Base-by-base conservation (phyloP, 2,797 vertebrate species). In the Leucoraja ocellata region DNA sequence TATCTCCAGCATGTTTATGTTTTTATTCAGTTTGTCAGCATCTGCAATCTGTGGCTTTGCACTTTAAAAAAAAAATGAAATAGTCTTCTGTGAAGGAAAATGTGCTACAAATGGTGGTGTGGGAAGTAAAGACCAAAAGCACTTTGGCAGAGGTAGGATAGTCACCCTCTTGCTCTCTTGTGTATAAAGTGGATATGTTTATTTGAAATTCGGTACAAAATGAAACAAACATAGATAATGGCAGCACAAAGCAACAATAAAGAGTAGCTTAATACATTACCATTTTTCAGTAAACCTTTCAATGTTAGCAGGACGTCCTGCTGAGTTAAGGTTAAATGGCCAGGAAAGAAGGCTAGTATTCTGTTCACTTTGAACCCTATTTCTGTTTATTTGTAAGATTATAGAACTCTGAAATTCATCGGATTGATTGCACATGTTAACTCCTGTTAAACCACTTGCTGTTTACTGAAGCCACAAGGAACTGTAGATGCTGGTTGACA, bases 161-260 rank as follows among this genome's bases (percentile, higher is more conserved):
- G 84, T 25, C 11, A 13, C 36, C 81, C 25, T 84, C 54, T 58
- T 4, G 18, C 25, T 32, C 32, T 63, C 61, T 65, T 88, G 61
- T 68, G 14, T 18, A 36, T 32, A 36, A 21, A 84, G 61, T 91
- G 21, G 58, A 36, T 32, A 36, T 9, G 9, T 74, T 74, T 91
- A 84, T 61, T 74, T 92, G 18, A 92, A 54, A 76, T 46, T 71
- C 16, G 76, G 71, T 91, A 76, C 46, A 92, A 76, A 76, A 76
- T 23, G 73, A 46, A 71, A 32, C 32, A 91, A 23, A 3, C 6
- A 36, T 68, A 88, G 18, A 65, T 88, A 2, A 83, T 21, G 68
- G 36, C 74, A 54, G 36, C 36, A 91, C 46, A 91, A 91, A 46
- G 74, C 90, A 74, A 8, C 23, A 88, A 58, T 83, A 83, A 36